Evolutionary conservation across 1,140 invertebrate genomes (phyloP), one percentile per base, ranked within the genome.

Genomic region (Thaumatotibia leucotreta): DNA sequence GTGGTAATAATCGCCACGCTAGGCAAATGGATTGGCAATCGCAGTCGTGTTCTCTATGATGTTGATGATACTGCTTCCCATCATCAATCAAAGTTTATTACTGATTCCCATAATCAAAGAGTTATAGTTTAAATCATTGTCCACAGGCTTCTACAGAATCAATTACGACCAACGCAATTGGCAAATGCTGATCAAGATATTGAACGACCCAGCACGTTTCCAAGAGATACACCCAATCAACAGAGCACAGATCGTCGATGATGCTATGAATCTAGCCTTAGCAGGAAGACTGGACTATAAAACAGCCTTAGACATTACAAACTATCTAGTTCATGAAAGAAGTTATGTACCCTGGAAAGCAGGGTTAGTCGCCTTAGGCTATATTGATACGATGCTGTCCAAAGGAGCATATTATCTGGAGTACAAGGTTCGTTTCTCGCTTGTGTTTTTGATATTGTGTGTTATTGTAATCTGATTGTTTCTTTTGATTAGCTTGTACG

Each of bases 161-260:
- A 97, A 97, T 81, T 97, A 97, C 76, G 96, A 97, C 69, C 74
- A 91, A 29, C 84, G 88, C 6, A 97, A 97, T 80, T 97, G 97
- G 97, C 83, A 94, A 54, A 80, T 96, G 67, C 91, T 97, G 4
- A 94, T 94, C 0, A 86, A 93, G 5, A 93, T 97, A 67, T 80
- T 97, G 5, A 93, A 93, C 66, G 83, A 93, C 61, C 89, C 91
- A 22, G 90, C 92, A 0, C 86, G 92, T 27, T 94, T 93, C 69
- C 84, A 90, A 73, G 88, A 93, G 45, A 96, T 98, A 50, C 92
- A 95, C 45, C 92, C 94, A 0, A 93, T 95, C 23, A 98, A 98
- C 83, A 88, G 97, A 69, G 97, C 97, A 0, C 97, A 98, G 83
- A 91, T 98, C 3, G 91, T 98, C 0, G 96, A 98, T 77, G 97